Conservation (phyloP, 2,888 invertebrate species). For the Mycalesis mineus region DNA sequence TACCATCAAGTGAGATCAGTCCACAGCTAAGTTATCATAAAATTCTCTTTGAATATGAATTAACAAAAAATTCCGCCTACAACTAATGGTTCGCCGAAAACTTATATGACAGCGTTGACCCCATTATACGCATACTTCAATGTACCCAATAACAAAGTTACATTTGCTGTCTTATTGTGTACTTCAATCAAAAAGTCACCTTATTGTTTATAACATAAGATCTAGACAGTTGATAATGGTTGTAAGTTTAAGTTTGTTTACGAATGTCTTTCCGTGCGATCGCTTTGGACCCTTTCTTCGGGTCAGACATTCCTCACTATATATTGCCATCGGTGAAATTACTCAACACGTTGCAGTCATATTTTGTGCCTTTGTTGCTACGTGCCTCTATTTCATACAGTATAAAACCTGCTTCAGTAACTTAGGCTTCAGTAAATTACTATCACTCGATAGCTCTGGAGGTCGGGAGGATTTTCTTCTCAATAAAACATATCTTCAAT, state of each 20-base stretch:
- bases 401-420: no score
- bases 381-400: no score
- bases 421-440: no score
- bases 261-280: background rate
- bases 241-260: background rate
- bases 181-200: background rate
- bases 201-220: background rate
- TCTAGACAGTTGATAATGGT: background rate
- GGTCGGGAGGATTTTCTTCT: no score
- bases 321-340: constrained; percentile 5
- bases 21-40: no score
- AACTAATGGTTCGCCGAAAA: background rate
- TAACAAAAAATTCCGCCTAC: background rate
- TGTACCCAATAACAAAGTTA: constrained; percentile 2
- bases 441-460: no score
- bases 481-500: no score
- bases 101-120: constrained; percentile 5
- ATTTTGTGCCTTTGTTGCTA: background rate
- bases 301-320: constrained; percentile 7
- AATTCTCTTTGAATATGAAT: background rate
- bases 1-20: no score
- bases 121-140: constrained; percentile 8
- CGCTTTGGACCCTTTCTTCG: constrained; percentile 4
- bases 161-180: background rate
- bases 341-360: background rate